Base-by-base conservation (phyloP, 1,140 invertebrate genomes). In the Antheraea pernyi region DNA sequence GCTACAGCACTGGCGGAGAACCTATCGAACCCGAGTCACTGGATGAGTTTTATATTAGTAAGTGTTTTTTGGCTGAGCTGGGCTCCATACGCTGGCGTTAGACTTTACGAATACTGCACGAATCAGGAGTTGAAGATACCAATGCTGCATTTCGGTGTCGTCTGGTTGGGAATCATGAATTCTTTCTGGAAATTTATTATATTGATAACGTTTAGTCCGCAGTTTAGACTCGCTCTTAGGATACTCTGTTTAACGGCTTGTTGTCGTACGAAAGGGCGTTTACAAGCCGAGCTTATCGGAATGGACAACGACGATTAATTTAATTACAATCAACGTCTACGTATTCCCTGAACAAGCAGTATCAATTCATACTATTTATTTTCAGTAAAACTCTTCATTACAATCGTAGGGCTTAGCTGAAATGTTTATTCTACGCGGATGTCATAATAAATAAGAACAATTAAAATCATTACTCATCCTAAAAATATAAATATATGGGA, bases 101-200 rank as follows among this genome's bases (percentile, higher is more conserved):
- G 91, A 89, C 75, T 94, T 7, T 95, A 94, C 82, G 94, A 95
- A 85, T 94, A 93, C 77, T 86, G 94, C 69, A 93, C 90, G 22
- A 93, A 92, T 62, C 86, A 93, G 65, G 93, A 94, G 85, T 86
- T 94, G 58, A 94, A 97, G 91, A 94, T 97, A 75, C 97, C 97
- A 69, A 96, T 97, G 91, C 92, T 99, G 68, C 97, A 98, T 87
- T 99, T 99, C 86, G 95, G 95, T 53, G 95, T 98, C 67, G 96
- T 99, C 58, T 99, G 98, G 98, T 93, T 99, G 70, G 98, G 97
- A 6, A 95, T 99, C 75, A 93, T 97, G 68, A 98, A 98, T 93
- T 98, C 97, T 61, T 98, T 98, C 83, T 98, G 97, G 97, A 99
- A 99, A 92, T 96, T 98, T 67, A 90, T 99, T 61, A 96, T 99